These are phyloP conservation scores for Electrona antarctica DNA, from an alignment of 2,113 vertebrate species.

Conservation along the genomic window DNA sequence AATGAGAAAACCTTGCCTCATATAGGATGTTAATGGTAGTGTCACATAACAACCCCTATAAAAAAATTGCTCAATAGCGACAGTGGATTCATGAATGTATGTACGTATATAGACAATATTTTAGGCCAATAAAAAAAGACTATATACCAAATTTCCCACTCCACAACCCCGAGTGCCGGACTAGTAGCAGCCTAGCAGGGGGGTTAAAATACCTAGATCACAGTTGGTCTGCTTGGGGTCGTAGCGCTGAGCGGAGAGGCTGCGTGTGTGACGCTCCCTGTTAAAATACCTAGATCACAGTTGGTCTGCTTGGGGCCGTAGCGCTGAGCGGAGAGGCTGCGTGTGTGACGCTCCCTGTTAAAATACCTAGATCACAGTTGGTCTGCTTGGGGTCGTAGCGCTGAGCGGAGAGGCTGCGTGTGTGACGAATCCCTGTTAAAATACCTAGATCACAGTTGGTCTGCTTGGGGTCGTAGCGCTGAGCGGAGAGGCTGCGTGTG, in stretches of 20 bases:
- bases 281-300: slow-evolving; percentile 78
- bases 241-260: slow-evolving; percentile 86
- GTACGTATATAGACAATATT: too few species aligned
- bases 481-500: slow-evolving; percentile 82
- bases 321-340: slow-evolving; percentile 85
- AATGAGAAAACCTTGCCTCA: too few species aligned
- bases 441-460: slow-evolving; percentile 80
- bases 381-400: slow-evolving; percentile 86
- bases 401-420: slow-evolving; percentile 83
- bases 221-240: slow-evolving; percentile 84
- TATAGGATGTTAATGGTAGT: too few species aligned
- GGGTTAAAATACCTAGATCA: slow-evolving; percentile 73
- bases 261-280: slow-evolving; percentile 83
- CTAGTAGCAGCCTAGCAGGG: too few species aligned
- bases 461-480: slow-evolving; percentile 87
- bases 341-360: slow-evolving; percentile 81
- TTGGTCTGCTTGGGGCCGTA: slow-evolving; percentile 85
- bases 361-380: slow-evolving; percentile 79
- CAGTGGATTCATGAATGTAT: too few species aligned
- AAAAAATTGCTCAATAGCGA: too few species aligned
- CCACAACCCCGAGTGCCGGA: too few species aligned
- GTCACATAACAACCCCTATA: too few species aligned
- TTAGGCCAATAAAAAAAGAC: too few species aligned
- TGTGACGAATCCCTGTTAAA: slow-evolving; percentile 75
- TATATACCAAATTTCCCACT: too few species aligned